Base-by-base conservation (phyloP, 2,888 invertebrate species). In the Drosophila pseudotalamancana region DNA sequence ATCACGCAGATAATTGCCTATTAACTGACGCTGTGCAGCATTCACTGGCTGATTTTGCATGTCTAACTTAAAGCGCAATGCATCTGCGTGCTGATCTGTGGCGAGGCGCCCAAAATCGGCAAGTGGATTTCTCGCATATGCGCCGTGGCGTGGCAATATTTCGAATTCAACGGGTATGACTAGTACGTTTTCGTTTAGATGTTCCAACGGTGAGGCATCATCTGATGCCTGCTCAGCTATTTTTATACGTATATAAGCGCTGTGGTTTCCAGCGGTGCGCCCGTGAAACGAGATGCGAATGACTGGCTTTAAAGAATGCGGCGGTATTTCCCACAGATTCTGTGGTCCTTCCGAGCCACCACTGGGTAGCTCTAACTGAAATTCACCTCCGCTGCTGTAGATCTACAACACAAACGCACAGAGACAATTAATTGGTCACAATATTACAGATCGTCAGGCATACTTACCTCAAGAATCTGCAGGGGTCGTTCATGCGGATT, bases 401-500 rank as follows among this genome's bases (percentile, higher is more conserved):
- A 96, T 94, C 93, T 96, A 4, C 0, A 18, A 46, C 4, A 27
- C 3, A 9, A 4, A 46, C 4, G 23, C 3, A 9, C 3, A 3
- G 2, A 6, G 4, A 12, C 11, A 23, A 23, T 0, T 16, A 3
- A 39, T 12, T 19, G 11, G 11, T 4, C 21, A 4, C 4, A 12
- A 4, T 6, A 6, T 32, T 6, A 0, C 6, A 9, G 18, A 5
- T 18, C 1, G 3, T 4, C 4, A 0, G n/a, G 5, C 14, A 48
- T 29, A 50, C 69, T 77, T 46, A 96, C 95, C 92, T 96, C 96
- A 66, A 94, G 92, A 89, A 96, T 94, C 94, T 98, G 97, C 91
- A 98, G 93, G 60, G 96, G 94, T 86, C 94, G 94, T 83, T 95
- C 93, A 90, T 97, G 96, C 75, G 99, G 99, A 94, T 99, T 99